phyloP scores from a whole-genome alignment of 2,888 invertebrate genomes.

The Serripes groenlandicus region DNA sequence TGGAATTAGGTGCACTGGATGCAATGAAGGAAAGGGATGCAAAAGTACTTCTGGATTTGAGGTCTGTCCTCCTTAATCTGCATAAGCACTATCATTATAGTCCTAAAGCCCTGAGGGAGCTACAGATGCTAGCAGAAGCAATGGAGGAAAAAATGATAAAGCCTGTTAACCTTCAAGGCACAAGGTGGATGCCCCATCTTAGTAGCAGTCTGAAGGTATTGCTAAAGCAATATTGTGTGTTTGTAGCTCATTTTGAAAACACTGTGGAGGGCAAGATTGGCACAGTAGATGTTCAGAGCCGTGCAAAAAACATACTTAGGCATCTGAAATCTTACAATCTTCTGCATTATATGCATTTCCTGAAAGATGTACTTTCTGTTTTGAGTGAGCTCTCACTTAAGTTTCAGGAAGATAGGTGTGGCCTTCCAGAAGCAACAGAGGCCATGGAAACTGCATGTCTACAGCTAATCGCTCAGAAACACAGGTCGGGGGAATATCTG shows the following conservation, averaged over 20 bases:
- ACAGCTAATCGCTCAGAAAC: conserved; percentile 43
- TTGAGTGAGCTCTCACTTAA: conserved; percentile 50
- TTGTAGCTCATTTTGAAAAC: conserved; percentile 54
- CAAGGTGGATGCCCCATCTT: conserved; percentile 63
- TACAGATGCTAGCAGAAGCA: conserved; percentile 51
- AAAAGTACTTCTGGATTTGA: conserved; percentile 42
- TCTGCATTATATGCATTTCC: conserved; percentile 57
- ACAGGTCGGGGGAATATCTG: conserved; percentile 32
- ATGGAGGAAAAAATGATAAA: conserved; percentile 56
- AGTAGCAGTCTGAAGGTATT: conserved; percentile 45
- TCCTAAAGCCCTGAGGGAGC: conserved; percentile 62
- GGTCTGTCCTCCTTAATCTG: conserved; percentile 46
- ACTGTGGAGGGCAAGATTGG: conserved; percentile 44
- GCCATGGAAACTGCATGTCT: conserved; percentile 58
- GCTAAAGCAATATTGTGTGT: conserved; percentile 33
- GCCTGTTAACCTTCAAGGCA: conserved; percentile 56
- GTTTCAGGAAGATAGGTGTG: conserved; percentile 55
- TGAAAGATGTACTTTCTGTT: conserved; percentile 47
- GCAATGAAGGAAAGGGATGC: conserved; percentile 56
- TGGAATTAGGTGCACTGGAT: conserved; percentile 56
- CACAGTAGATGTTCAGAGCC: conserved; percentile 43
- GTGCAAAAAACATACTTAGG: conserved; percentile 37
- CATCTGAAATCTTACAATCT: conserved; percentile 44
- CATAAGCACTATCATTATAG: conserved; percentile 64
- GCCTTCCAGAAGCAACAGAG: conserved; percentile 38